Conservation (phyloP, 2,888 invertebrate genomes). For the Congeria kusceri region DNA sequence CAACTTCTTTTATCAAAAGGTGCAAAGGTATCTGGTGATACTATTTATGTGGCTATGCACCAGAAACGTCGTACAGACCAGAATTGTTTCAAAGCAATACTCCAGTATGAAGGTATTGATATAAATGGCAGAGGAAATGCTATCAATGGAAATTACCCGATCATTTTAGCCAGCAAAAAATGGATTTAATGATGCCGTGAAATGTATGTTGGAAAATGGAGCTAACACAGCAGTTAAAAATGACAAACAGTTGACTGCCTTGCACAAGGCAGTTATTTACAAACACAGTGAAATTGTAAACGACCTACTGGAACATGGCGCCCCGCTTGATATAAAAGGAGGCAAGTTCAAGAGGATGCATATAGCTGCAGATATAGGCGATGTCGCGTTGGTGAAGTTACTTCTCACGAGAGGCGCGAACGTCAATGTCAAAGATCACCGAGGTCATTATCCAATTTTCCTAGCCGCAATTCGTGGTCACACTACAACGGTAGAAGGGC, state of each 20-base stretch:
- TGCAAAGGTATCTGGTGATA: slow-evolving; percentile 28
- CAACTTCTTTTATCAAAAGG: slow-evolving; percentile 18
- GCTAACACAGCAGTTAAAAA: slow-evolving; percentile 15
- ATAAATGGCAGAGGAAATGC: slow-evolving; percentile 18
- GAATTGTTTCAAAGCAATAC: slow-evolving; percentile 11
- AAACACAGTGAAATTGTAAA: slow-evolving; percentile 15
- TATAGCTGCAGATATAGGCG: slow-evolving; percentile 38
- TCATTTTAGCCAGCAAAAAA: slow-evolving; percentile 24
- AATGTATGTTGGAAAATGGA: slow-evolving; percentile 14
- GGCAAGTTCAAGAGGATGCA: slow-evolving; percentile 48
- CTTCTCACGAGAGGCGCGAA: slow-evolving; percentile 26
- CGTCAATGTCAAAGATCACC: slow-evolving; percentile 33
- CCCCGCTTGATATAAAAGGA: slow-evolving; percentile 28
- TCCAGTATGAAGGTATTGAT: not conserved
- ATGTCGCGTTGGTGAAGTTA: not conserved
- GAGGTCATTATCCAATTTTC: slow-evolving; percentile 47
- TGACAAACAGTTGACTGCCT: slow-evolving; percentile 18
- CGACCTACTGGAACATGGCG: slow-evolving; percentile 25
- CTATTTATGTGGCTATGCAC: slow-evolving; percentile 35
- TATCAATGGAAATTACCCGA: slow-evolving; percentile 19
- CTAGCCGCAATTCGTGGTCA: slow-evolving; percentile 38
- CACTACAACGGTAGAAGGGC: slow-evolving; percentile 17
- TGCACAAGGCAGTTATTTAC: slow-evolving; percentile 40
- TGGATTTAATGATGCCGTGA: slow-evolving; percentile 16
- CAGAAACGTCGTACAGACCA: too few relatives aligned